Evolutionary conservation across 2,797 vertebrate species (phyloP).

Genomic region (Sebastes cheni): DNA sequence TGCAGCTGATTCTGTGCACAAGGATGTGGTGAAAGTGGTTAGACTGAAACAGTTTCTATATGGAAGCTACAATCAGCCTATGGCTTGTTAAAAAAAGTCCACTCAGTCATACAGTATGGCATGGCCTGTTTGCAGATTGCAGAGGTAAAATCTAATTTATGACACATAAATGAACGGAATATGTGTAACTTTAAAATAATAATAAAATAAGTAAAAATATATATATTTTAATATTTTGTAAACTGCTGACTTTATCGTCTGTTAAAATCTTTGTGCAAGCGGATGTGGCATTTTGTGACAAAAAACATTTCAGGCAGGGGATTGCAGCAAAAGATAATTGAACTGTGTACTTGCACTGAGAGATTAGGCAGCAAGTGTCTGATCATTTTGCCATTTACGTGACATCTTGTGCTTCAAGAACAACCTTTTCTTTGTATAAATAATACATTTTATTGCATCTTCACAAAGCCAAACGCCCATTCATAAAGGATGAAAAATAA

Average conservation of each 20-base stretch:
- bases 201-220: too few relatives aligned
- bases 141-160: not conserved
- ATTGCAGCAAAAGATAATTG: not conserved
- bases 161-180: not conserved
- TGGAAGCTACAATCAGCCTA: not conserved
- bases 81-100: not conserved
- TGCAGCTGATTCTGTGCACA: not conserved
- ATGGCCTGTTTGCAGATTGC: not conserved
- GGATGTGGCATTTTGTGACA: not conserved
- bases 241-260: not conserved
- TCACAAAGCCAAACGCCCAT: not conserved
- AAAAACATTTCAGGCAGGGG: not conserved
- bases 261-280: not conserved
- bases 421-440: conserved; percentile 1
- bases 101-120: not conserved
- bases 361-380: not conserved
- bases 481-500: not conserved
- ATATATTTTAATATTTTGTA: not conserved
- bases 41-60: not conserved
- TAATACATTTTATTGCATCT: not conserved
- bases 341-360: not conserved
- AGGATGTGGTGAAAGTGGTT: too few relatives aligned
- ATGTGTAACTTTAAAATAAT: not conserved
- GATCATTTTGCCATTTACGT: conserved; percentile 27
- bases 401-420: conserved; percentile 28